Evolutionary conservation across 2,797 vertebrate species (phyloP).

Genomic region (Melanotaenia maccullochi): DNA sequence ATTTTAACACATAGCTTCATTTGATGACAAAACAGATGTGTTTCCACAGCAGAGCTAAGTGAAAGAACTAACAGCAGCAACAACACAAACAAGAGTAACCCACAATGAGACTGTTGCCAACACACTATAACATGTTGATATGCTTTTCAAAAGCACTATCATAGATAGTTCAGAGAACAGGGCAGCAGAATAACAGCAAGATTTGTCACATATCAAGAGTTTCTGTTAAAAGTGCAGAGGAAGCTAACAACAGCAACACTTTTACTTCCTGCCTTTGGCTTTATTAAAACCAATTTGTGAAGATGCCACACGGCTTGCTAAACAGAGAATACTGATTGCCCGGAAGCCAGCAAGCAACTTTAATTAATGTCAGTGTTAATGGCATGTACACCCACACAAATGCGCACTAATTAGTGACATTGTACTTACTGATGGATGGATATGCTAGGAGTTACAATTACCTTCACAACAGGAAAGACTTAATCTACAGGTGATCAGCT

Average conservation of each 20-base stretch:
- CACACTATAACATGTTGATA: too few species aligned
- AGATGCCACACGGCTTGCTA: slow-evolving; percentile 14
- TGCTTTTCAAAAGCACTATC: too few species aligned
- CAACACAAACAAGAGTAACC: neutral
- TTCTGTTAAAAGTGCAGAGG: slow-evolving; percentile 9
- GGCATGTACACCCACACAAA: slow-evolving; percentile 21
- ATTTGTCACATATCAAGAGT: neutral
- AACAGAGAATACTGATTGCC: slow-evolving; percentile 42
- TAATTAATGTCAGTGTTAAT: slow-evolving; percentile 53
- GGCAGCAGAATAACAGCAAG: neutral
- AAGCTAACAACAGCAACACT: slow-evolving; percentile 9
- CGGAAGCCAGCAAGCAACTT: slow-evolving; percentile 49
- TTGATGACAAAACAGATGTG: neutral
- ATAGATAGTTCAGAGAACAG: neutral
- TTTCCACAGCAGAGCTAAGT: neutral
- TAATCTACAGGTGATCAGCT: slow-evolving; percentile 56
- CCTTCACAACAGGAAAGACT: slow-evolving; percentile 28
- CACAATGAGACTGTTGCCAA: too few species aligned
- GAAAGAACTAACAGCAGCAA: neutral
- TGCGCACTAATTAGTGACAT: slow-evolving; percentile 43
- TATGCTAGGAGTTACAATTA: slow-evolving; percentile 15
- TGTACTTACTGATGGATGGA: slow-evolving; percentile 50
- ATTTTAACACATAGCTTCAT: neutral
- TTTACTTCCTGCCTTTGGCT: slow-evolving; percentile 8
- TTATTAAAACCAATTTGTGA: slow-evolving; percentile 21